Conservation (phyloP, 1,140 invertebrate species). For the Anadara kagoshimensis region DNA sequence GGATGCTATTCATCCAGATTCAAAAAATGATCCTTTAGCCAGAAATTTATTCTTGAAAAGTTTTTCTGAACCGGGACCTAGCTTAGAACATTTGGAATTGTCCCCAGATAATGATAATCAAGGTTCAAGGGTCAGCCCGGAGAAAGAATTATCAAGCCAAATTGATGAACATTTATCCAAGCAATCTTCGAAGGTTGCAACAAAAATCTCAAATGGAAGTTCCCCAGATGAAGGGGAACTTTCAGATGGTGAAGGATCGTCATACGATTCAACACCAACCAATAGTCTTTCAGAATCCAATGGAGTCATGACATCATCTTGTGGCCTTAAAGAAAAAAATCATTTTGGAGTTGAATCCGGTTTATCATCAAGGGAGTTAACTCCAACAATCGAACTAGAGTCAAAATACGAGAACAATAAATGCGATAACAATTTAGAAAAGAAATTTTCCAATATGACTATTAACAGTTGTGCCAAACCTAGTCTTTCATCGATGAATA, state of each 20-base stretch:
- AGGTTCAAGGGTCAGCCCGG: neutral
- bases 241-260: slow-evolving; percentile 23
- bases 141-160: slow-evolving; percentile 1
- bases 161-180: slow-evolving; percentile 12
- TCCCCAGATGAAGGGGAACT: slow-evolving; percentile 8
- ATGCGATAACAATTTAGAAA: too few relatives aligned
- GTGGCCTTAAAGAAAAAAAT: neutral
- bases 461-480: neutral
- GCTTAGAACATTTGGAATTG: slow-evolving; percentile 5
- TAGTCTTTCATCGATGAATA: neutral
- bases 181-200: too few relatives aligned
- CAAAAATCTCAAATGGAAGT: neutral
- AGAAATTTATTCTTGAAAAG: slow-evolving; percentile 23
- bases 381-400: neutral
- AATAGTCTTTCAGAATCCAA: slow-evolving; percentile 38
- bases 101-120: neutral
- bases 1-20: neutral
- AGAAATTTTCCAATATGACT: too few relatives aligned
- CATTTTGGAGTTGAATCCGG: neutral
- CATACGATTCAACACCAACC: slow-evolving; percentile 32
- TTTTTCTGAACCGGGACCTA: slow-evolving; percentile 35
- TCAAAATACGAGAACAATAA: neutral
- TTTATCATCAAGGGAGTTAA: neutral
- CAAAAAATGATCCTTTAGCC: neutral
- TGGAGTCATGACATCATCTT: slow-evolving; percentile 3